Percentiles rank a stretch among this genome's conserved stretches.
Evolutionary conservation across 2,797 vertebrate species (phyloP).

Genomic region (Myotis findleyi): DNA sequence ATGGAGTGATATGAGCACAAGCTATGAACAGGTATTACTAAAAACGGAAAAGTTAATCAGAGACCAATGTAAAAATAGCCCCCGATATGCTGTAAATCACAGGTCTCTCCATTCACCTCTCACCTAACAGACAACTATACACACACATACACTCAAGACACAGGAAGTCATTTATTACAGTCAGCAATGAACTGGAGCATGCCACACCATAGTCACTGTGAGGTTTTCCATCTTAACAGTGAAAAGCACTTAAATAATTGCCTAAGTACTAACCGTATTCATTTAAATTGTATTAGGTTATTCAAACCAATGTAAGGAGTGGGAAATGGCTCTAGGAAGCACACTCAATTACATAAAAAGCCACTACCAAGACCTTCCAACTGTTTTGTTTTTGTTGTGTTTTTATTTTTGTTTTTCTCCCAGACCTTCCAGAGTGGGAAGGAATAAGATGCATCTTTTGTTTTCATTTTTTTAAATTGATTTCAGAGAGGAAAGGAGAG

Average conservation of each 20-base stretch:
- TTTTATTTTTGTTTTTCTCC: too few species aligned
- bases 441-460: too few species aligned
- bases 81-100: neutral
- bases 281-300: conserved; percentile 60
- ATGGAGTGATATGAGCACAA: neutral
- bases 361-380: neutral
- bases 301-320: conserved; percentile 48
- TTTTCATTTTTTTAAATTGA: too few species aligned
- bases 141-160: neutral
- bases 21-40: neutral
- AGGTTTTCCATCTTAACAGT: conserved; percentile 50
- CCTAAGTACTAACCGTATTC: conserved; percentile 47
- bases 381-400: neutral
- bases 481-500: too few species aligned
- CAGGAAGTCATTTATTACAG: conserved; percentile 30
- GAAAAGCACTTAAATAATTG: conserved; percentile 50
- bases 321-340: conserved; percentile 37
- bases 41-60: neutral
- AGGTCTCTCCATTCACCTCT: neutral
- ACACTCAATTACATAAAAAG: conserved; percentile 18
- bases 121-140: neutral
- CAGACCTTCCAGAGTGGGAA: too few species aligned
- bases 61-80: conserved; percentile 9
- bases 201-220: neutral
- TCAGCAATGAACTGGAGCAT: conserved; percentile 13